Evolutionary conservation across 35 echinoderm and acorn worm genomes (phyloP).

Genomic region (Hemicentrotus pulcherrimus): DNA sequence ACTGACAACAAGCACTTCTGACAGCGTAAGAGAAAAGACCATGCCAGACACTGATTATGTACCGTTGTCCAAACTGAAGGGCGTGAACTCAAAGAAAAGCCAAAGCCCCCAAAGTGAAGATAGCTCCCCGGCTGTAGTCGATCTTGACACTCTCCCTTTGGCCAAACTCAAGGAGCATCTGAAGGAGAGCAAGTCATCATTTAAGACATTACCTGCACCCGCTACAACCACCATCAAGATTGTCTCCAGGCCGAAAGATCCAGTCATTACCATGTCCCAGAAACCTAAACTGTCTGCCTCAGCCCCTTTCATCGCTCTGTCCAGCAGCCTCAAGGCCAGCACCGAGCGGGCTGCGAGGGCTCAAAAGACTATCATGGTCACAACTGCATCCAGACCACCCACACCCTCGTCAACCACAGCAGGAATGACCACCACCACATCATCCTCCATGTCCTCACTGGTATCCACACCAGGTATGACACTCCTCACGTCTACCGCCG

Average conservation of each 20-base stretch:
- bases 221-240: slow-evolving; percentile 38
- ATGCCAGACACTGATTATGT: neutral
- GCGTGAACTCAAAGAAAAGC: neutral
- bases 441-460: neutral
- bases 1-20: neutral
- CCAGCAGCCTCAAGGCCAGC: slow-evolving; percentile 13
- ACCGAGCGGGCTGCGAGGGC: neutral
- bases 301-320: neutral
- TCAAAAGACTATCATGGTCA: slow-evolving; percentile 41
- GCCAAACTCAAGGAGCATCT: slow-evolving; percentile 34
- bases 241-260: slow-evolving; percentile 26
- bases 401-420: neutral
- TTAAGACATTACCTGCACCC: neutral
- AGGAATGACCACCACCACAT: neutral
- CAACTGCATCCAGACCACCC: neutral
- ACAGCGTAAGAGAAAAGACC: neutral
- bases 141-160: slow-evolving; percentile 30
- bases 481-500: neutral
- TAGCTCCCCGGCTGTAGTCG: neutral
- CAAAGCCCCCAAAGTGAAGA: neutral
- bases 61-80: slow-evolving; percentile 9
- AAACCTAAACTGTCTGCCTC: slow-evolving; percentile 20
- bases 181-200: slow-evolving; percentile 15
- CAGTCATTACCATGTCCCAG: neutral
- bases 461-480: neutral